Evolutionary conservation across 2,888 invertebrate species (phyloP).

Genomic region (Syrista parreyssii): DNA sequence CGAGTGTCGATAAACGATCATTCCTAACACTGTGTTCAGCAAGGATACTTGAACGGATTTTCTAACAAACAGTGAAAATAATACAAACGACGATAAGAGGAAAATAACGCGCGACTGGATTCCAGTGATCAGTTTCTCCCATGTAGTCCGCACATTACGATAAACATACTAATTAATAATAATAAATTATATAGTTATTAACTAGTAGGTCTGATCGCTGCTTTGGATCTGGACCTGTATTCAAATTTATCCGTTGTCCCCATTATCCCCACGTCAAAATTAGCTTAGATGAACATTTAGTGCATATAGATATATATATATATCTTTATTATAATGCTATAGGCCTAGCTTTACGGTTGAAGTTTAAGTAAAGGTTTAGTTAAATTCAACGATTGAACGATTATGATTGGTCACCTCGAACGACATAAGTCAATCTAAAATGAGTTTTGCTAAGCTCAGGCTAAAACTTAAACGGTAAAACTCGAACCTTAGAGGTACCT

Average conservation of each 20-base stretch:
- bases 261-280: background rate
- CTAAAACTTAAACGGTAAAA: background rate
- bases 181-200: conserved; percentile 15
- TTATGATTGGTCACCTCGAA: conserved; percentile 12
- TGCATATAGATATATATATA: conserved; percentile 27
- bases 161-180: conserved; percentile 14
- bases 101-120: background rate
- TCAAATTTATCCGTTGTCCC: background rate
- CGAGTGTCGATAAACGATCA: background rate
- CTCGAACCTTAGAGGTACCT: background rate
- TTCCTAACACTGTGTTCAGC: background rate
- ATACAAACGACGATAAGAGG: background rate
- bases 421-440: background rate
- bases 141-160: conserved; percentile 31
- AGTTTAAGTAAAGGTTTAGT: conserved; percentile 6
- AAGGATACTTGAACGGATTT: background rate
- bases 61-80: background rate
- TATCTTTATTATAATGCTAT: conserved; percentile 12
- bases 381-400: conserved; percentile 13
- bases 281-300: background rate
- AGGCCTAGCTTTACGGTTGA: conserved; percentile 20
- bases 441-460: conserved; percentile 2
- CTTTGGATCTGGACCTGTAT: background rate
- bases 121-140: conserved; percentile 18
- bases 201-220: conserved; percentile 10